Evolutionary conservation across 2,888 invertebrate species (phyloP), one percentile per base, ranked within the genome.

Genomic region (Cryptocephalus moraei): DNA sequence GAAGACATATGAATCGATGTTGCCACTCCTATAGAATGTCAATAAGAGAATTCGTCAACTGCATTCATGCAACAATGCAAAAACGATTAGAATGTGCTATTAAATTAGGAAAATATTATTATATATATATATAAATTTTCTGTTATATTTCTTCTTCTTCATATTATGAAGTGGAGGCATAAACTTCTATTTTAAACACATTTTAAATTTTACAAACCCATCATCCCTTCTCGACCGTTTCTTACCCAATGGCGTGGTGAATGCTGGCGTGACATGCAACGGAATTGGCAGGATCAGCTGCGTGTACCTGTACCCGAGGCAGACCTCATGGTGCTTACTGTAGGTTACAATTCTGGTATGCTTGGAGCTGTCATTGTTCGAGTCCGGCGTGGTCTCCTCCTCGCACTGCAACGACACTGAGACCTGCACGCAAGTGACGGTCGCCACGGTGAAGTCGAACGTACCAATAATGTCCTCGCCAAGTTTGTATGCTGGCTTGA

Each of bases 381-480:
- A 45, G 44, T 58, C 56, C 38, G 73, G 57, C 68, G 73, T 51
- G 64, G 67, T 63, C 53, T 78, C 73, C 60, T 97, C 96, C 70
- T 94, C 93, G 51, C 93, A 92, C 71, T 97, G 96, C 39, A 97
- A 70, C n/a, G 94, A 91, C 1, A 96, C 95, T 4, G 94, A 92
- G 66, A 86, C 86, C 79, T 95, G 93, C 62, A 93, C 86, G 70
- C 95, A 96, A 32, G 86, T 85, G 4, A 95, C 89, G 49, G 87
- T 87, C 3, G 91, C 88, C 49, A 87, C 85, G 1, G 86, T 84
- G 67, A 97, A 97, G 68, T 96, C 95, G 69, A 97, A 86, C 8
- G 93, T 90, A 10, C 96, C 97, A 62, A 99, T 92, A 62, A 99
- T 92, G 63, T 99, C 97, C 72, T 99, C 99, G 9, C 99, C 97